phyloP scores from a whole-genome alignment of 2,113 vertebrate genomes.

The Anoplopoma fimbria region DNA sequence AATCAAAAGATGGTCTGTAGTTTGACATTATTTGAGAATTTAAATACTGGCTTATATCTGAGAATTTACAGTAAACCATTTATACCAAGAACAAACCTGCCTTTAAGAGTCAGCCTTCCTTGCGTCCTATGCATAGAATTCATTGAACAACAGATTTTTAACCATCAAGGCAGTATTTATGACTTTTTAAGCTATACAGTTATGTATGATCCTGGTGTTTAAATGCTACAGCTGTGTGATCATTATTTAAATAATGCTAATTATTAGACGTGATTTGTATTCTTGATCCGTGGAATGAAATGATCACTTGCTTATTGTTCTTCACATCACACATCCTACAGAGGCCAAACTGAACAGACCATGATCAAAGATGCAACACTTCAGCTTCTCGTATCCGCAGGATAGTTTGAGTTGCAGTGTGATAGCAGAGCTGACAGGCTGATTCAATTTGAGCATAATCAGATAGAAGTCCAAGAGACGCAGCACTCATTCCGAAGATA shows the following conservation, averaged over 20 bases:
- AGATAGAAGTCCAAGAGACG: slow-evolving; percentile 49
- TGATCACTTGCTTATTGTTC: slow-evolving; percentile 20
- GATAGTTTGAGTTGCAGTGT: slow-evolving; percentile 31
- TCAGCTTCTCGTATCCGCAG: slow-evolving; percentile 26
- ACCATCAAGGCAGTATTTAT: neutral
- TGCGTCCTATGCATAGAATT: neutral
- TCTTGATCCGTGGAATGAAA: neutral
- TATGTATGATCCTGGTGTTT: neutral
- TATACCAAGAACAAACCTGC: neutral
- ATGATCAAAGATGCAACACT: slow-evolving; percentile 25
- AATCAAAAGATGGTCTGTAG: neutral
- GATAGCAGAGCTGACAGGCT: slow-evolving; percentile 25
- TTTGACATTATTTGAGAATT: neutral
- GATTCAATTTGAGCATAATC: slow-evolving; percentile 69
- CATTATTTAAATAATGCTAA: neutral
- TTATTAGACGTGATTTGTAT: neutral
- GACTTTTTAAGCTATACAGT: neutral
- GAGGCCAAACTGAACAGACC: slow-evolving; percentile 8
- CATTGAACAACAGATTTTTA: neutral
- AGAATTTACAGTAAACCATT: neutral
- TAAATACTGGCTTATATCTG: neutral
- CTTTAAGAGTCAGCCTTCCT: neutral
- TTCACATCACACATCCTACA: neutral
- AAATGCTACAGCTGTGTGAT: slow-evolving; percentile 8
- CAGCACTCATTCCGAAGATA: slow-evolving; percentile 30